Conservation (phyloP, 2,113 vertebrate genomes). For the Opisthocomus hoazin region DNA sequence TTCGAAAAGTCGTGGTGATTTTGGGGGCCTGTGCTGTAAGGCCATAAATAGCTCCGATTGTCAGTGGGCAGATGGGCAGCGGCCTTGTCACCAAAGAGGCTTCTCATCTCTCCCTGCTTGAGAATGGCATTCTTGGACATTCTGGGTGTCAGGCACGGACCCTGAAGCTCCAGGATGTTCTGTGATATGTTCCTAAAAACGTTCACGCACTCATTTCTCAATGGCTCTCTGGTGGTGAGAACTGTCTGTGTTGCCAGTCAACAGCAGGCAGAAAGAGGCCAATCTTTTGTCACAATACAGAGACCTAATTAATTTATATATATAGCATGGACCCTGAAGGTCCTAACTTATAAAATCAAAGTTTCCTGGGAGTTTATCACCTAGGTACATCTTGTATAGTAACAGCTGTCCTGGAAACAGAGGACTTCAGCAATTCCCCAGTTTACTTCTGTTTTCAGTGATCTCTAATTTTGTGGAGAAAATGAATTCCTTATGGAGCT, state of each 20-base stretch:
- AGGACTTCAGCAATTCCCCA: background rate
- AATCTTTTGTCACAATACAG: background rate
- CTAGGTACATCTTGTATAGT: background rate
- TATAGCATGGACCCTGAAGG: background rate
- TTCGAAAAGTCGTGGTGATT: background rate
- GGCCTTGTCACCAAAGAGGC: background rate
- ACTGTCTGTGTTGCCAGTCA: background rate
- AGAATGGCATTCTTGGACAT: background rate
- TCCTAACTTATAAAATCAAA: background rate
- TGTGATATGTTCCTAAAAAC: background rate
- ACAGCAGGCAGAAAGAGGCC: background rate
- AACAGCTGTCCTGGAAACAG: background rate
- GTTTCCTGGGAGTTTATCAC: background rate
- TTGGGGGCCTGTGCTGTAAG: rapidly evolving
- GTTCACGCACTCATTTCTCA: rapidly evolving
- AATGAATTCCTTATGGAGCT: background rate
- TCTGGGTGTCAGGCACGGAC: background rate
- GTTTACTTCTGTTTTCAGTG: background rate
- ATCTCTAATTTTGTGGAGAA: background rate
- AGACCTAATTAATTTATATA: background rate
- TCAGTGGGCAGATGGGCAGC: background rate
- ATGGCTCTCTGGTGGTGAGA: background rate
- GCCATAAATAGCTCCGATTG: background rate
- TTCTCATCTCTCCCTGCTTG: background rate
- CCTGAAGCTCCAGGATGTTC: background rate